Conservation (phyloP, 2,888 invertebrate species). For the Peribatodes rhomboidaria region DNA sequence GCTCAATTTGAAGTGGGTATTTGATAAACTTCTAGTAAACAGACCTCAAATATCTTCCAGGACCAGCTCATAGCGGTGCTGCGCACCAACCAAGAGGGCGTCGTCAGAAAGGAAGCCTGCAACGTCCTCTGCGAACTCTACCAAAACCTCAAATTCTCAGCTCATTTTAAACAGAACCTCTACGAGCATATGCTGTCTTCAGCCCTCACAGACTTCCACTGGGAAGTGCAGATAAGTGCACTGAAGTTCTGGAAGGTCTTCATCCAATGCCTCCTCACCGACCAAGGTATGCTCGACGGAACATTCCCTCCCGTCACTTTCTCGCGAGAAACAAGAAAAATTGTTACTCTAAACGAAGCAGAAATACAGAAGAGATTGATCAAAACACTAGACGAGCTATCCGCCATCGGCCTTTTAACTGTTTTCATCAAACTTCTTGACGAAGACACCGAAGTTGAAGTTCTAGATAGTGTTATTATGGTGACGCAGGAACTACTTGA, state of each 20-base stretch:
- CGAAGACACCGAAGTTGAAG: slow-evolving; percentile 91
- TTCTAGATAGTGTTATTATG: slow-evolving; percentile 87
- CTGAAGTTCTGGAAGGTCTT: slow-evolving; percentile 91
- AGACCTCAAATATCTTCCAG: slow-evolving; percentile 60
- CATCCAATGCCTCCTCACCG: slow-evolving; percentile 87
- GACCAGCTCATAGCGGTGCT: slow-evolving; percentile 86
- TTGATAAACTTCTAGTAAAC: not conserved
- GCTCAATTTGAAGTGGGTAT: not conserved
- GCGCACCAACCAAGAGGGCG: slow-evolving; percentile 90
- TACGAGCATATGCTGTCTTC: slow-evolving; percentile 89
- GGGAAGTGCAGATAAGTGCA: slow-evolving; percentile 93
- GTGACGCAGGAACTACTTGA: slow-evolving; percentile 84
- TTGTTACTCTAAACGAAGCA: slow-evolving; percentile 89
- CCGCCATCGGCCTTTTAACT: slow-evolving; percentile 89
- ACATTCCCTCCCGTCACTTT: slow-evolving; percentile 92
- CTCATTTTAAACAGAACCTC: slow-evolving; percentile 82
- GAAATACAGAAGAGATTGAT: slow-evolving; percentile 89
- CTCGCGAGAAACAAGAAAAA: slow-evolving; percentile 92
- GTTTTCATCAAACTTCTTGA: slow-evolving; percentile 89
- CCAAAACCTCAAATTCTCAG: slow-evolving; percentile 87
- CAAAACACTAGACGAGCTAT: slow-evolving; percentile 89
- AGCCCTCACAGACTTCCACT: slow-evolving; percentile 91
- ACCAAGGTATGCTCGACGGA: slow-evolving; percentile 95
- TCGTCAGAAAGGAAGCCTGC: slow-evolving; percentile 91
- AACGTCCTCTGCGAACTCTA: slow-evolving; percentile 89